These are phyloP conservation scores for Caenorhabditis sp. DNA, from an alignment of 2,888 invertebrate genomes.

Conservation along the genomic window DNA sequence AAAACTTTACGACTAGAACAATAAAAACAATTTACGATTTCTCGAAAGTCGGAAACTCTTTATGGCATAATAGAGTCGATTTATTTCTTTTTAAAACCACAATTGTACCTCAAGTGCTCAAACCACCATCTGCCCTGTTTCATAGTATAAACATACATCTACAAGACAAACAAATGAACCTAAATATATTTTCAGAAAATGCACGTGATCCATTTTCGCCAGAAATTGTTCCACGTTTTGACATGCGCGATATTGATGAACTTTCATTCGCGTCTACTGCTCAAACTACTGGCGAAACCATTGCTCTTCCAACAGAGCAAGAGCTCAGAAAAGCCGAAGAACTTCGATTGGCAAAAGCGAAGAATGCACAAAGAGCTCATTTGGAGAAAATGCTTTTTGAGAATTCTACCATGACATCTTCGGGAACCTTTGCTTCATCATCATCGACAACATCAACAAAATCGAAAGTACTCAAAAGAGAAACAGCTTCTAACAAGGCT, in stretches of 20 bases:
- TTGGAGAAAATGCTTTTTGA: constrained; percentile 1
- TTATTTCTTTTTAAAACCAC: not conserved
- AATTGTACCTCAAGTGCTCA: not conserved
- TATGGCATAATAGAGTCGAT: not conserved
- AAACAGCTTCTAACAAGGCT: not conserved
- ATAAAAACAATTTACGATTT: not conserved
- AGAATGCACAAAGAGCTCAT: not conserved
- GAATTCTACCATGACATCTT: not conserved
- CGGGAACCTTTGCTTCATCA: not conserved
- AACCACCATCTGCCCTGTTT: not conserved
- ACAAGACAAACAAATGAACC: not conserved
- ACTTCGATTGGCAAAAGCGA: not conserved
- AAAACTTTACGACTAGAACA: not conserved
- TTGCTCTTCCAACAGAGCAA: not conserved
- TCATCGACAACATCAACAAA: not conserved
- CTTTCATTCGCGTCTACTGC: constrained; percentile 19
- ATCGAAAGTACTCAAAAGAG: not conserved
- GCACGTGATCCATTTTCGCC: constrained; percentile 16
- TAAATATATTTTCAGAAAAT: not conserved
- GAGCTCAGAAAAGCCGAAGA: not conserved
- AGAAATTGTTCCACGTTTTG: constrained; percentile 14
- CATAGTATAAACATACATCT: not conserved
- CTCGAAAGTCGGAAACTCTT: not conserved
- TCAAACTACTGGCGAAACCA: not conserved
- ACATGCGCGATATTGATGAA: constrained; percentile 29